Percentiles rank a stretch among this genome's conserved stretches.
Evolutionary conservation across 2,888 invertebrate genomes (phyloP).

Genomic region (Molanna angustata): DNA sequence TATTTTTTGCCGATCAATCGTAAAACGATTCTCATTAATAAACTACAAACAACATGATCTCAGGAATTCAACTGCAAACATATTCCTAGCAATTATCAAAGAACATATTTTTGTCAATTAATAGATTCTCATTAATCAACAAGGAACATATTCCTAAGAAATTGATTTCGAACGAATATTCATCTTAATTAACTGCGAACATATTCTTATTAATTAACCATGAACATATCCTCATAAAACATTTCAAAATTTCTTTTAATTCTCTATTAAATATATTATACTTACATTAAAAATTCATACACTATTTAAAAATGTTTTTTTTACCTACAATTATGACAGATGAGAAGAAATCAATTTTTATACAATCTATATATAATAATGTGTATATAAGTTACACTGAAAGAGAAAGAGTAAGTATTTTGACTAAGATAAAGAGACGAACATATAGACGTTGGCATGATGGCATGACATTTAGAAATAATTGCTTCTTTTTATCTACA

Average conservation of each 20-base stretch:
- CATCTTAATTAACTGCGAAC: too few species aligned
- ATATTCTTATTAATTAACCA: too few species aligned
- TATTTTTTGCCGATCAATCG: too few species aligned
- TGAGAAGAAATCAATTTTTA: constrained; percentile 27
- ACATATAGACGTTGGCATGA: constrained; percentile 21
- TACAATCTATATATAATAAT: constrained; percentile 17
- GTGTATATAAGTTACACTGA: constrained; percentile 17
- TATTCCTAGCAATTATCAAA: too few species aligned
- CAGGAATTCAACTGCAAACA: too few species aligned
- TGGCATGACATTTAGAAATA: constrained; percentile 12
- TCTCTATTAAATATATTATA: constrained; percentile 16
- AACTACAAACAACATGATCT: too few species aligned
- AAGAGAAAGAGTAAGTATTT: constrained; percentile 11
- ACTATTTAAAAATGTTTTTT: constrained; percentile 10
- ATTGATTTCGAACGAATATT: constrained; percentile 9
- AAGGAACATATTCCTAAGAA: too few species aligned
- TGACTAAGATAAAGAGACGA: constrained; percentile 21
- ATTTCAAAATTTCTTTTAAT: too few species aligned
- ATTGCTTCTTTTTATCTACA: constrained; percentile 13
- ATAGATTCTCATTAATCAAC: too few species aligned
- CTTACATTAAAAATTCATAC: constrained; percentile 6
- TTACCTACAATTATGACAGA: constrained; percentile 25
- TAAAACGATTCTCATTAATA: too few species aligned
- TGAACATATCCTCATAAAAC: too few species aligned
- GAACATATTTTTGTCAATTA: too few species aligned